Evolutionary conservation across 2,113 vertebrate genomes (phyloP).

Genomic region (Protobothrops flavoviridis): DNA sequence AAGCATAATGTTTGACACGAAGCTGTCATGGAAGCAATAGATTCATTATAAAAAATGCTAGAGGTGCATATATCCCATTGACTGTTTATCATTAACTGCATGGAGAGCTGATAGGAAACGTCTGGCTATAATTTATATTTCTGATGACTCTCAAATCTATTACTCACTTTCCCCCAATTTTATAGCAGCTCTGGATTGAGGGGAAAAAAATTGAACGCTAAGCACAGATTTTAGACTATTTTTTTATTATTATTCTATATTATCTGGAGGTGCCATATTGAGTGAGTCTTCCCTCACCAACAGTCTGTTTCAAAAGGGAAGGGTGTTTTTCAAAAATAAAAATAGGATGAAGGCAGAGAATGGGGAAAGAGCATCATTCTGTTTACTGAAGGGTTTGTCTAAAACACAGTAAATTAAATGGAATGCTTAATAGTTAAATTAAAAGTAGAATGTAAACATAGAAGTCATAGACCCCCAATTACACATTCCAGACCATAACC

Average conservation of each 20-base stretch:
- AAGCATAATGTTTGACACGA: slow-evolving; percentile 73
- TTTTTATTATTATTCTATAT: slow-evolving; percentile 59
- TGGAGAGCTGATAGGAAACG: slow-evolving; percentile 73
- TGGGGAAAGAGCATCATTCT: neutral
- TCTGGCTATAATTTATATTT: slow-evolving; percentile 79
- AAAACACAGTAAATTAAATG: neutral
- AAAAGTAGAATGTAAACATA: slow-evolving; percentile 5
- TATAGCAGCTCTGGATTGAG: slow-evolving; percentile 72
- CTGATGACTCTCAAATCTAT: slow-evolving; percentile 74
- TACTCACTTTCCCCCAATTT: slow-evolving; percentile 74
- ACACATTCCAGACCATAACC: neutral
- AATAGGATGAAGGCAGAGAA: slow-evolving; percentile 6
- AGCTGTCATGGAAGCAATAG: slow-evolving; percentile 74
- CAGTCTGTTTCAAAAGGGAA: slow-evolving; percentile 58
- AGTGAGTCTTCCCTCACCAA: slow-evolving; percentile 55
- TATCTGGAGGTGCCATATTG: slow-evolving; percentile 67
- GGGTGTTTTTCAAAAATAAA: slow-evolving; percentile 14
- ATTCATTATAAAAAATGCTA: slow-evolving; percentile 78
- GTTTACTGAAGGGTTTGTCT: slow-evolving; percentile 20
- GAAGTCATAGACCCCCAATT: neutral
- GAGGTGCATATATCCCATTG: slow-evolving; percentile 75
- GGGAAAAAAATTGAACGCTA: slow-evolving; percentile 70
- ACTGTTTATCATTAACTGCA: slow-evolving; percentile 79
- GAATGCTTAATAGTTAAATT: slow-evolving; percentile 31
- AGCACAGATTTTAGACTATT: slow-evolving; percentile 63